Evolutionary conservation across 2,797 vertebrate genomes (phyloP).

Genomic region (Thalassophryne amazonica): DNA sequence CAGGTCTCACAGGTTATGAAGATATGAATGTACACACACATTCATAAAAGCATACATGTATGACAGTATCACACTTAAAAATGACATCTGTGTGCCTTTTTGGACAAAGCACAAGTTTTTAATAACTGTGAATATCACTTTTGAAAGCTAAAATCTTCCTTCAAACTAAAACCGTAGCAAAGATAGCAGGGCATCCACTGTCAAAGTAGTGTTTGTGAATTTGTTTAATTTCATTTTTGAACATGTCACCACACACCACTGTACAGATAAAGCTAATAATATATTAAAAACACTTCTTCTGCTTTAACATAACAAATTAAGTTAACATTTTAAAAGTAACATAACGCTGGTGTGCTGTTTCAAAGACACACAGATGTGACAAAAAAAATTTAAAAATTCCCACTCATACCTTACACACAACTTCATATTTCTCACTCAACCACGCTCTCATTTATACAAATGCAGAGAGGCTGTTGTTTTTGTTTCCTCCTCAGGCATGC

Average conservation of each 20-base stretch:
- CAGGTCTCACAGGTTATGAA: conserved; percentile 42
- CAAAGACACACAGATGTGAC: conserved; percentile 68
- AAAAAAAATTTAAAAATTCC: conserved; percentile 24
- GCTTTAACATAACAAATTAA: conserved; percentile 34
- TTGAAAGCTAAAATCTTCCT: conserved; percentile 29
- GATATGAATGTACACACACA: conserved; percentile 40
- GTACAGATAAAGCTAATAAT: conserved; percentile 21
- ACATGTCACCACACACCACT: conserved; percentile 16
- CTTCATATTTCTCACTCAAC: background rate
- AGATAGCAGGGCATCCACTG: background rate
- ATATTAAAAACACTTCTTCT: conserved; percentile 29
- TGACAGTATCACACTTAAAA: conserved; percentile 37
- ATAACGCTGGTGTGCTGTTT: conserved; percentile 49
- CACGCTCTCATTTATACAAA: conserved; percentile 35
- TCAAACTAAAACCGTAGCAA: background rate
- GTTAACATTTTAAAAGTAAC: conserved; percentile 36
- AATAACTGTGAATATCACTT: conserved; percentile 2
- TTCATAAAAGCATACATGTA: conserved; percentile 26
- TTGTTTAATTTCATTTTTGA: conserved; percentile 1
- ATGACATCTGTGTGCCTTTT: conserved; percentile 64
- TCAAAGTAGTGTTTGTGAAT: conserved; percentile 1
- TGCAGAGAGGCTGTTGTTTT: conserved; percentile 39
- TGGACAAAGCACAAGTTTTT: conserved; percentile 19
- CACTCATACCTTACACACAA: conserved; percentile 42
- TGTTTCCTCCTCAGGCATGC: conserved; percentile 77